These are phyloP conservation scores for Sepioteuthis lessoniana DNA, from an alignment of 2,888 invertebrate species.

Conservation along the genomic window DNA sequence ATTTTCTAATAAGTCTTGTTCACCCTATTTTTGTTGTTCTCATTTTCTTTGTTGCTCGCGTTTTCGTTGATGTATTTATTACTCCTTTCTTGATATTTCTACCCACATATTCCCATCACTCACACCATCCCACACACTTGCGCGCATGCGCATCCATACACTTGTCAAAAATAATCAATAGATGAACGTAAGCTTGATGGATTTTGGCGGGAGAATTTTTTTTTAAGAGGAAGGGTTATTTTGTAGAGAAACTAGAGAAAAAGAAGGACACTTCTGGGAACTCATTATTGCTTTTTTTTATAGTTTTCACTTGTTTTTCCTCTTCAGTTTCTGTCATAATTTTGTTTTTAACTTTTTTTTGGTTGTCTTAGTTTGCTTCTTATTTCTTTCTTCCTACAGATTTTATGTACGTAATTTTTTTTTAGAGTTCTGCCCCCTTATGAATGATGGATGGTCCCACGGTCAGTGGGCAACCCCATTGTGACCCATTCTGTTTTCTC, in stretches of 20 bases:
- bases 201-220: neutral
- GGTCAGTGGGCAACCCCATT: slow-evolving; percentile 33
- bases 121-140: neutral
- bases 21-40: neutral
- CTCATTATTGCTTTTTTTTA: neutral
- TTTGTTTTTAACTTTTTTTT: neutral
- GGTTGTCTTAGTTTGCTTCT: neutral
- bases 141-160: neutral
- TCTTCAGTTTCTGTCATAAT: neutral
- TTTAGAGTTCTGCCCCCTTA: neutral
- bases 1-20: slow-evolving; percentile 8
- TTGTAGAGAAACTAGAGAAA: slow-evolving; percentile 16
- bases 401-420: slow-evolving; percentile 13
- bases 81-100: neutral
- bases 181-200: slow-evolving; percentile 23
- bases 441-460: slow-evolving; percentile 13
- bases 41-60: neutral
- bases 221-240: neutral
- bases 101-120: neutral
- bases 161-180: slow-evolving; percentile 33
- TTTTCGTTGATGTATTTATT: slow-evolving; percentile 12
- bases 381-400: neutral
- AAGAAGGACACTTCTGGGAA: neutral
- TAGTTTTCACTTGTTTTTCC: neutral
- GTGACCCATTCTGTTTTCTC: slow-evolving; percentile 21